Evolutionary conservation across 2,113 vertebrate genomes (phyloP).

Genomic region (Cheirogaleus medius): DNA sequence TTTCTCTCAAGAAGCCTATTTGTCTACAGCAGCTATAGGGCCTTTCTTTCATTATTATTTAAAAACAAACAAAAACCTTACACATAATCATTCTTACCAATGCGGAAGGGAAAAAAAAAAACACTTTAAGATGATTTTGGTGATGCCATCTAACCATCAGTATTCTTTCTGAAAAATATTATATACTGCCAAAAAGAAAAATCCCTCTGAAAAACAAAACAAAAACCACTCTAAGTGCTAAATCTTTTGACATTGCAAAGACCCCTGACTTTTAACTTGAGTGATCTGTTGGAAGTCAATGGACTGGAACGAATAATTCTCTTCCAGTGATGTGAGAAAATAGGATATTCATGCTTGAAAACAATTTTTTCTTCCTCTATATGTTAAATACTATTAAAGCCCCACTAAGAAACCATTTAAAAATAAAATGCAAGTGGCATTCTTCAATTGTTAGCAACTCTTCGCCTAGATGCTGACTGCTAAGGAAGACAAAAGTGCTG

Average conservation of each 20-base stretch:
- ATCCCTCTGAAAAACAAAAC: conserved; percentile 10
- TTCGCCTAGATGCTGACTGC: conserved; percentile 39
- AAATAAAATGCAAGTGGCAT: conserved; percentile 71
- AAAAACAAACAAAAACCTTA: conserved; percentile 38
- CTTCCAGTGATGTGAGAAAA: conserved; percentile 79
- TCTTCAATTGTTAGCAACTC: conserved; percentile 55
- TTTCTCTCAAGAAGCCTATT: conserved; percentile 54
- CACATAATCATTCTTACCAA: conserved; percentile 52
- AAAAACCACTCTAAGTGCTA: conserved; percentile 63
- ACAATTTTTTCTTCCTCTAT: conserved; percentile 64
- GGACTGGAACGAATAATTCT: conserved; percentile 80
- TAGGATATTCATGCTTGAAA: conserved; percentile 79
- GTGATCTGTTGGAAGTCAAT: conserved; percentile 78
- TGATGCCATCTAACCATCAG: neutral
- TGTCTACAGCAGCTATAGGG: neutral
- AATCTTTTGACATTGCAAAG: conserved; percentile 76
- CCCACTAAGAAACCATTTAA: conserved; percentile 71
- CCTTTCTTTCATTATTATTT: conserved; percentile 41
- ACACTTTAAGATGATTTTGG: neutral
- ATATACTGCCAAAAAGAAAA: neutral
- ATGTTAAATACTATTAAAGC: conserved; percentile 78
- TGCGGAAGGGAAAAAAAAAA: neutral
- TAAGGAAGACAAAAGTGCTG: neutral
- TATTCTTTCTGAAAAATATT: neutral
- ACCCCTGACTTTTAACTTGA: conserved; percentile 82